Evolutionary conservation across 2,888 invertebrate genomes (phyloP).

Genomic region (Drosophila pegasa): DNA sequence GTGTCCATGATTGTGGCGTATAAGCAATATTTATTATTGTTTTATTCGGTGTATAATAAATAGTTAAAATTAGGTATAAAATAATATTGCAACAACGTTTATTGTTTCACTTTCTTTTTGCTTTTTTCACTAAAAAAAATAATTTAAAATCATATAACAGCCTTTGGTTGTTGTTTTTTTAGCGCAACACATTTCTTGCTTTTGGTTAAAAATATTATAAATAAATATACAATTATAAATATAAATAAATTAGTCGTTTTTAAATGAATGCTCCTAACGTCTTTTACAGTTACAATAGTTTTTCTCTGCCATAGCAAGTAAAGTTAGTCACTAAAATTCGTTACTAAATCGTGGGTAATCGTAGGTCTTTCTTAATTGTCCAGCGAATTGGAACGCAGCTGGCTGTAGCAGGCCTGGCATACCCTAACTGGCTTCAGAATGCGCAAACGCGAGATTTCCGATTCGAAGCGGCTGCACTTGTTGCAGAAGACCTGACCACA

Average conservation of each 20-base stretch:
- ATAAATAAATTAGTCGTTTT: slow-evolving; percentile 29
- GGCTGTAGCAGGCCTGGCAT: slow-evolving; percentile 94
- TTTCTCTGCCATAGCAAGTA: slow-evolving; percentile 15
- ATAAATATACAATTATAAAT: slow-evolving; percentile 38
- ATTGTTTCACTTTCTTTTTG: slow-evolving; percentile 11
- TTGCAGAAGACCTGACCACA: slow-evolving; percentile 99
- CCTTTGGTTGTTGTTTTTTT: slow-evolving; percentile 62
- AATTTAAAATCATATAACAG: slow-evolving; percentile 69
- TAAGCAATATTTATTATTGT: slow-evolving; percentile 49
- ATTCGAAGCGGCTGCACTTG: slow-evolving; percentile 98
- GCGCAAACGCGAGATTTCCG: slow-evolving; percentile 96
- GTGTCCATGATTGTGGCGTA: slow-evolving; percentile 59
- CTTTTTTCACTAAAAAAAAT: slow-evolving; percentile 35
- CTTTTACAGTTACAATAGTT: slow-evolving; percentile 46
- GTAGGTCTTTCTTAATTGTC: slow-evolving; percentile 74
- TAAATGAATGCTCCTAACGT: slow-evolving; percentile 51
- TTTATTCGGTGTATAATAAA: slow-evolving; percentile 62
- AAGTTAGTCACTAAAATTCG: slow-evolving; percentile 31
- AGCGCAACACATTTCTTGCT: slow-evolving; percentile 49
- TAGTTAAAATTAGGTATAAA: slow-evolving; percentile 60
- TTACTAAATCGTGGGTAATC: slow-evolving; percentile 28
- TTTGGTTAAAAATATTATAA: slow-evolving; percentile 55
- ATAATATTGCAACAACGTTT: slow-evolving; percentile 67
- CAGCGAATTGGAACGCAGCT: slow-evolving; percentile 85
- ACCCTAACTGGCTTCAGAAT: slow-evolving; percentile 98